Evolutionary conservation across 2,888 invertebrate genomes (phyloP).

Genomic region (Mechanitis mazaeus): DNA sequence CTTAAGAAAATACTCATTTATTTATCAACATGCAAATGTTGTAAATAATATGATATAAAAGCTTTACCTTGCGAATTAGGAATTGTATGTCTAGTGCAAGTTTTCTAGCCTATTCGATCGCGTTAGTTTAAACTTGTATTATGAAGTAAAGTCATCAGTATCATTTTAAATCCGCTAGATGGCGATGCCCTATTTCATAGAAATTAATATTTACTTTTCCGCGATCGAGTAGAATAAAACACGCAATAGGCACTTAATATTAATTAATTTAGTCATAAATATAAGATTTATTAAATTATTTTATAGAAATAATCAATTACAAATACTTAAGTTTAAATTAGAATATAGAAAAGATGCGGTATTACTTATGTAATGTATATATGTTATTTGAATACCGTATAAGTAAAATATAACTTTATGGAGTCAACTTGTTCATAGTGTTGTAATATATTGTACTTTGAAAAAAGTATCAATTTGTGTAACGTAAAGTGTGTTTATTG

Average conservation of each 20-base stretch:
- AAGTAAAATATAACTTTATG: not conserved
- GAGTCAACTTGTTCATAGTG: not conserved
- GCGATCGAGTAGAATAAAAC: too few relatives aligned
- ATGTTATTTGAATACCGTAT: not conserved
- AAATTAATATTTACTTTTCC: too few relatives aligned
- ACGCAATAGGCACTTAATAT: not conserved
- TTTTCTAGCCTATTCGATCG: too few relatives aligned
- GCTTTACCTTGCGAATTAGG: not conserved
- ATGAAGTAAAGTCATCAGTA: too few relatives aligned
- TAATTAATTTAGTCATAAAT: not conserved
- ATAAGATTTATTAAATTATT: constrained; percentile 6
- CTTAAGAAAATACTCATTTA: too few relatives aligned
- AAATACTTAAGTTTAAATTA: not conserved
- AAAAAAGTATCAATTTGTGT: not conserved
- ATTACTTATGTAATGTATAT: not conserved
- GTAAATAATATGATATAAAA: not conserved
- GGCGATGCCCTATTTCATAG: too few relatives aligned
- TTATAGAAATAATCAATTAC: not conserved
- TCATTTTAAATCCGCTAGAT: too few relatives aligned
- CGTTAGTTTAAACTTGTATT: too few relatives aligned
- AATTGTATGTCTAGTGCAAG: not conserved
- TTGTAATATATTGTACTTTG: not conserved
- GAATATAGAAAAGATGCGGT: too few relatives aligned
- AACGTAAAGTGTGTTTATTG: not conserved
- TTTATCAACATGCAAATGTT: too few relatives aligned